Evolutionary conservation across 2,797 vertebrate species (phyloP).

Genomic region (Lepilemur ruficaudatus): DNA sequence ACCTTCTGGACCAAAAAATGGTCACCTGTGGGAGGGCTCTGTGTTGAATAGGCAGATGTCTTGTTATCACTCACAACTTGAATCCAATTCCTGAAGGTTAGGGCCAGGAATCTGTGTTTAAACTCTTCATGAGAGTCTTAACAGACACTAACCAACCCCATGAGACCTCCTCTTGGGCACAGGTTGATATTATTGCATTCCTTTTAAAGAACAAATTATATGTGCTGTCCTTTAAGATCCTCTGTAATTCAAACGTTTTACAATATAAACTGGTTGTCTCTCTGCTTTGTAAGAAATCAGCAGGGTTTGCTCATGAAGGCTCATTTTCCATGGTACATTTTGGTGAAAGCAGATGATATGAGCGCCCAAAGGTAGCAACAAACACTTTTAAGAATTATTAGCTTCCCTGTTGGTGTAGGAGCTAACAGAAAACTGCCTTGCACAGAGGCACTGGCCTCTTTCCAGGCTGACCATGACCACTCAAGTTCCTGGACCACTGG

Average conservation of each 20-base stretch:
- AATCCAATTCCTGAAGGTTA: neutral
- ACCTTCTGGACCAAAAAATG: neutral
- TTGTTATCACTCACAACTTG: neutral
- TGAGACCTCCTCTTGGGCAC: neutral
- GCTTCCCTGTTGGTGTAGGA: neutral
- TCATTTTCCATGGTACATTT: conserved; percentile 35
- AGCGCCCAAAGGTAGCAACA: conserved; percentile 33
- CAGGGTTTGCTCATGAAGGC: neutral
- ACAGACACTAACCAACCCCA: neutral
- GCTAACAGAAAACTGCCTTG: neutral
- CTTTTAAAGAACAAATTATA: neutral
- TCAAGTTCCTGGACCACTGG: conserved; percentile 24
- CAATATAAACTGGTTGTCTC: neutral
- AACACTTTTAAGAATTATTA: conserved; percentile 55
- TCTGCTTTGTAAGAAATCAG: neutral
- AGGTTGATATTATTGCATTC: neutral
- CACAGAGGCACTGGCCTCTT: neutral
- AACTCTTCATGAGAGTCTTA: neutral
- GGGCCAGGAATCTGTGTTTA: neutral
- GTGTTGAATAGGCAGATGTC: neutral
- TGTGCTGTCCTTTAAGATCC: neutral
- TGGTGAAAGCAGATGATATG: neutral
- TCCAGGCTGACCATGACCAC: neutral
- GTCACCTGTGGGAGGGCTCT: neutral
- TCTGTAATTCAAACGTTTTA: neutral